phyloP scores from a whole-genome alignment of 2,888 invertebrate species.

The Cistogaster globosa region DNA sequence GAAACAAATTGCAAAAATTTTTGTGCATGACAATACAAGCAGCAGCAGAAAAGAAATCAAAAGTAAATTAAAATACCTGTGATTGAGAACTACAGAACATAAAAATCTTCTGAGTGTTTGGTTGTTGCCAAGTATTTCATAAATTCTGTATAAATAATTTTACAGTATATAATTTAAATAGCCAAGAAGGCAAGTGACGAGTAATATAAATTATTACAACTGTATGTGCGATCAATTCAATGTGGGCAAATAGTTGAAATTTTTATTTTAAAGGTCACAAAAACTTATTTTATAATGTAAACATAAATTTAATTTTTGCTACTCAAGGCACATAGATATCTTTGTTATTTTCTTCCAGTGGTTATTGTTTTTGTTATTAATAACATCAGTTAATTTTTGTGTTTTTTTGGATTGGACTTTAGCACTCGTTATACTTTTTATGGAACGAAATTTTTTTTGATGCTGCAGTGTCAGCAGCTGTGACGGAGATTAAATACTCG shows the following conservation, averaged over 20 bases:
- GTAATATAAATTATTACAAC: conserved; percentile 24
- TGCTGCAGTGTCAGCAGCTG: conserved; percentile 88
- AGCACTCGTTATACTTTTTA: conserved; percentile 70
- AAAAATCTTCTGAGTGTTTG: conserved; percentile 1
- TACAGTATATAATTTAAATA: conserved; percentile 38
- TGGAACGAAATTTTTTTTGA: conserved; percentile 50
- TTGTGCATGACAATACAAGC: too few relatives aligned
- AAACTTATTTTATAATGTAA: conserved; percentile 17
- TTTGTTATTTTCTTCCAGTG: conserved; percentile 34
- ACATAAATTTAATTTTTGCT: conserved; percentile 6
- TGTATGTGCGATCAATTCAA: conserved; percentile 33
- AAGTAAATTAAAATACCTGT: too few relatives aligned
- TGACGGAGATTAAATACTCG: conserved; percentile 92
- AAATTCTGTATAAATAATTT: conserved; percentile 38
- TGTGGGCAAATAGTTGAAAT: background rate
- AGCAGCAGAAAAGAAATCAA: too few relatives aligned
- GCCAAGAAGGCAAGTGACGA: conserved; percentile 2
- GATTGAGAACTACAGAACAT: too few relatives aligned
- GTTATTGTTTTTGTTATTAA: conserved; percentile 51
- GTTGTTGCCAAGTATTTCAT: conserved; percentile 53
- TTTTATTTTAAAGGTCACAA: conserved; percentile 55
- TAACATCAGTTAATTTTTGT: conserved; percentile 58
- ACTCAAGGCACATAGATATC: conserved; percentile 29
- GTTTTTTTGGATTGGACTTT: conserved; percentile 77
- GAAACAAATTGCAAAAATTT: too few relatives aligned